Evolutionary conservation across 2,113 vertebrate species (phyloP).

Genomic region (Pygathrix nemaeus): DNA sequence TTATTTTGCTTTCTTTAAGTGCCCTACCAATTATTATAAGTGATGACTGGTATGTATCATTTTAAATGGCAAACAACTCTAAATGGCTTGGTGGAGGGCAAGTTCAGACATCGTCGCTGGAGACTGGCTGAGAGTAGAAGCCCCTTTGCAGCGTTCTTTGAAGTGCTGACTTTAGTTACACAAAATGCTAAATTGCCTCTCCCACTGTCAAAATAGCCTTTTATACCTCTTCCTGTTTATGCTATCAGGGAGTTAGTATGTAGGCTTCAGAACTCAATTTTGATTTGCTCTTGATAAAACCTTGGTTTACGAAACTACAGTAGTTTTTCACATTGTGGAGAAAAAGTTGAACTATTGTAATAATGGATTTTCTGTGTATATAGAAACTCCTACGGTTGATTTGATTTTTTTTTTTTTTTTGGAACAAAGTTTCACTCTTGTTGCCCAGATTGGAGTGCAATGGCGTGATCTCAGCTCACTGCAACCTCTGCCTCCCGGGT

Average conservation of each 20-base stretch:
- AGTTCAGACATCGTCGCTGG: background rate
- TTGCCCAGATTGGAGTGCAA: too few species aligned
- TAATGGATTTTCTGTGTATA: background rate
- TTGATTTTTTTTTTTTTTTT: too few species aligned
- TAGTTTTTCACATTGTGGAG: background rate
- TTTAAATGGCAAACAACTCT: constrained; percentile 4
- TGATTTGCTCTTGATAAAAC: background rate
- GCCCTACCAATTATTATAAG: background rate
- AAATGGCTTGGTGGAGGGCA: background rate
- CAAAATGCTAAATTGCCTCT: background rate
- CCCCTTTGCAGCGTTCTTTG: background rate
- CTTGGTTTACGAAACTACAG: background rate
- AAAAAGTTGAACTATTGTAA: background rate
- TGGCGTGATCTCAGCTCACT: too few species aligned
- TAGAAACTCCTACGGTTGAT: background rate
- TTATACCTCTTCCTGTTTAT: background rate
- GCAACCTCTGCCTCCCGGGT: too few species aligned
- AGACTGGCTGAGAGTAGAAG: background rate
- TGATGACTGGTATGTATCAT: background rate
- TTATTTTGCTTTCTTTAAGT: constrained; percentile 22
- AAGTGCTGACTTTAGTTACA: background rate
- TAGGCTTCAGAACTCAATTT: constrained; percentile 8
- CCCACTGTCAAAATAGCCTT: background rate
- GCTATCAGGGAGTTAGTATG: background rate
- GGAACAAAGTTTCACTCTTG: too few species aligned